Conservation (phyloP, 1,140 invertebrate species). For the Euwallacea similis region DNA sequence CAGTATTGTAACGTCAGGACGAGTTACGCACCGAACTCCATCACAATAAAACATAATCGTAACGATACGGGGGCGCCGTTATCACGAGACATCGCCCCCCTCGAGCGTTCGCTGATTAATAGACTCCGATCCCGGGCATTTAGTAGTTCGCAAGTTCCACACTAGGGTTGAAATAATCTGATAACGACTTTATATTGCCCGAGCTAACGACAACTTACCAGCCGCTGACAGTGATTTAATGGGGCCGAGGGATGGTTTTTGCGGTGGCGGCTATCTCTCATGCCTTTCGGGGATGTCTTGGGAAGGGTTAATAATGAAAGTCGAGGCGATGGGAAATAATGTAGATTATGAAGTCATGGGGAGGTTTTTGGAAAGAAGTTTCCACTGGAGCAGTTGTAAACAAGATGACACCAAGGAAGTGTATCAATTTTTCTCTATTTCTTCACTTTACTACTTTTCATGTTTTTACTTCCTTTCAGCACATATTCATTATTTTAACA, state of each 20-base stretch:
- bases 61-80: background rate
- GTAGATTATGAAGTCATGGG: no score
- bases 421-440: no score
- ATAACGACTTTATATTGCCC: conserved; percentile 44
- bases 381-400: no score
- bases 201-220: conserved; percentile 34
- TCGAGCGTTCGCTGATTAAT: conserved; percentile 40
- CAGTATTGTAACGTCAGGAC: background rate
- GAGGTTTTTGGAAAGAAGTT: no score
- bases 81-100: conserved; percentile 9
- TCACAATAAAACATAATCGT: conserved; percentile 15
- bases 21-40: background rate
- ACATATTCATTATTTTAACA: no score
- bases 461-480: no score
- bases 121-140: conserved; percentile 45
- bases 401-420: no score
- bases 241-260: conserved; percentile 31
- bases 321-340: no score
- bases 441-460: no score
- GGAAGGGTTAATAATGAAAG: no score
- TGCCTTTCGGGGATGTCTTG: no score
- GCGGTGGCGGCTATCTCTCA: background rate
- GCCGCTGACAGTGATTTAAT: conserved; percentile 37
- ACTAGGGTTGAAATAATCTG: conserved; percentile 47
- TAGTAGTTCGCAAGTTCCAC: conserved; percentile 47